Base-by-base conservation (phyloP, 2,888 invertebrate genomes). In the Pseudoips prasinana region DNA sequence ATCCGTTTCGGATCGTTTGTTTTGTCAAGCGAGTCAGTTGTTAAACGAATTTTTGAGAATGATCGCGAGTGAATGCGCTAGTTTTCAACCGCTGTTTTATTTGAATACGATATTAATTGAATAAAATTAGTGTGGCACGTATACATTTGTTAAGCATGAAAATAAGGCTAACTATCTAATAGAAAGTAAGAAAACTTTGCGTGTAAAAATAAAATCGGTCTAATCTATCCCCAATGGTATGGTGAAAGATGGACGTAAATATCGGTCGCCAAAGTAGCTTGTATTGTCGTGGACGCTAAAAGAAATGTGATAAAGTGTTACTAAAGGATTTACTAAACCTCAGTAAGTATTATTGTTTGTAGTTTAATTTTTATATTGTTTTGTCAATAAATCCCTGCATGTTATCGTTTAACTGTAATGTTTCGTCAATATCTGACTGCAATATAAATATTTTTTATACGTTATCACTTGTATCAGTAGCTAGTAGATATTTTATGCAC, bases 241-340 rank as follows among this genome's bases (percentile, higher is more conserved):
- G 64, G 74, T 81, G 75, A 76, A 81, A 78, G 73, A 81, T 76
- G 73, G 58, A 68, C 66, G 64, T 61, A 74, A 73, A 75, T 76
- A 70, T 66, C 56, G 54, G 53, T 64, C 70, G 63, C 73, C 63
- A 58, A 65, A 73, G 59, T 73, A 69, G 59, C 60, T 67, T 62
- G 55, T 64, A 58, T 65, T 64, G 49, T 68, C 48, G 59, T 55
- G 59, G 63, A 67, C 54, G 57, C 58, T 67, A 44, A 61, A 80
- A 73, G 78, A 79, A 80, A 80, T 83, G 81, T 84, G 79, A 75
- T 69, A 56, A 64, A 68, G 67, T 48, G 43, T 38, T 57, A 60
- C 66, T 37, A 56, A 62, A 69, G 69, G 70, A 77, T 69, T 70
- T 39, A 40, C 39, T 31, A 58, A 58, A 60, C 58, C 39, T 38